Conservation (phyloP, 35 echinoderm and acorn worm species). For the Holothuria glaberrima region DNA sequence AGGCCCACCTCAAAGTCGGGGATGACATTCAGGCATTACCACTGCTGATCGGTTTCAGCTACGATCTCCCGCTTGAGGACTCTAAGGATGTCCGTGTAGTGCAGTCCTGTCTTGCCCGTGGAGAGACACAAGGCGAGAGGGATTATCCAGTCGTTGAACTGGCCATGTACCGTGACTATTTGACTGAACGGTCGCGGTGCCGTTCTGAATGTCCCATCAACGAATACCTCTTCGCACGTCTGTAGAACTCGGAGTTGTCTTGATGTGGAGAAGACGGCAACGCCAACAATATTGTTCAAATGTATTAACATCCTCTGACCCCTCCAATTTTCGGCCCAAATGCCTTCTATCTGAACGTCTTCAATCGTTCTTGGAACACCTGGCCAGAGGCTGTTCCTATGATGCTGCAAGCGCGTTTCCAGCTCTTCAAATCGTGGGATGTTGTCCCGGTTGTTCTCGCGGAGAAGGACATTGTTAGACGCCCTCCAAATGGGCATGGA, state of each 20-base stretch:
- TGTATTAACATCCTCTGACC: constrained; percentile 18
- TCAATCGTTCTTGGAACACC: constrained; percentile 23
- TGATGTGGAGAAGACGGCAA: constrained; percentile 22
- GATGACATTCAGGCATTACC: not conserved
- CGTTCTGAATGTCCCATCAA: constrained; percentile 19
- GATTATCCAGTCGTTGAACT: constrained; percentile 10
- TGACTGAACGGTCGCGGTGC: not conserved
- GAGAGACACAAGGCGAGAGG: constrained; percentile 29
- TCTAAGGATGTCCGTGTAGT: constrained; percentile 26
- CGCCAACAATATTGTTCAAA: constrained; percentile 10
- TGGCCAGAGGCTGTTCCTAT: constrained; percentile 25
- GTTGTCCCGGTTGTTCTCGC: constrained; percentile 11
- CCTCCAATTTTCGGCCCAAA: constrained; percentile 50
- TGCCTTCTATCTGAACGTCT: constrained; percentile 48
- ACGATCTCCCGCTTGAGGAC: constrained; percentile 47
- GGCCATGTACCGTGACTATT: constrained; percentile 37
- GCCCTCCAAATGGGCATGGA: constrained; percentile 32
- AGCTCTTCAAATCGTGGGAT: constrained; percentile 33
- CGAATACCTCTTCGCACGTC: constrained; percentile 13
- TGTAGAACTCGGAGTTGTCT: not conserved
- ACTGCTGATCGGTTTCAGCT: constrained; percentile 36
- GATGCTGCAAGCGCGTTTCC: constrained; percentile 21
- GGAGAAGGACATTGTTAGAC: not conserved
- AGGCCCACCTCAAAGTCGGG: constrained; percentile 55
- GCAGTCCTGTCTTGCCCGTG: constrained; percentile 16